phyloP scores from a whole-genome alignment of 2,113 vertebrate genomes.

The Microtus ochrogaster region DNA sequence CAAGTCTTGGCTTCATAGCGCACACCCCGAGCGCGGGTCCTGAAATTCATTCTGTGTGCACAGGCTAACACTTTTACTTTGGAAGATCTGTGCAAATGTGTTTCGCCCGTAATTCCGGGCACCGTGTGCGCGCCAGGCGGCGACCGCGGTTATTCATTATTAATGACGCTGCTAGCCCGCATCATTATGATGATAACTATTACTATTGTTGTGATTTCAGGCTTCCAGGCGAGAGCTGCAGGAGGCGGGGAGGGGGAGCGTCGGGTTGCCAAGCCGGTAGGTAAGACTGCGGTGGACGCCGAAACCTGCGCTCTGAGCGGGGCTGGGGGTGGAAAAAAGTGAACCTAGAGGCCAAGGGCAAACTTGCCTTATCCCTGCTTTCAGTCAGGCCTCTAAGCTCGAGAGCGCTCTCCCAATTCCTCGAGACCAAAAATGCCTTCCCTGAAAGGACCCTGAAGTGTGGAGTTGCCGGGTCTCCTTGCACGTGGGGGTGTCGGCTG shows the following conservation, averaged over 20 bases:
- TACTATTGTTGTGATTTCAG: slow-evolving; percentile 82
- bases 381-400: neutral
- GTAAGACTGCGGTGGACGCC: slow-evolving; percentile 5
- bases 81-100: slow-evolving; percentile 41
- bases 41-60: slow-evolving; percentile 53
- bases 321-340: slow-evolving; percentile 15
- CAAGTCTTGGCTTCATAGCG: neutral
- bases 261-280: neutral
- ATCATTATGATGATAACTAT: slow-evolving; percentile 81
- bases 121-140: slow-evolving; percentile 57
- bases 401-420: neutral
- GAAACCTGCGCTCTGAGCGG: neutral
- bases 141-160: slow-evolving; percentile 75
- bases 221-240: slow-evolving; percentile 57
- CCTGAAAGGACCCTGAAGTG: slow-evolving; percentile 56
- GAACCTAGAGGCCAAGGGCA: slow-evolving; percentile 44
- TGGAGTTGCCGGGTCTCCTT: neutral
- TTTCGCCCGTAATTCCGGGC: slow-evolving; percentile 54
- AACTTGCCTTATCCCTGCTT: slow-evolving; percentile 62
- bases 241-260: slow-evolving; percentile 53
- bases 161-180: slow-evolving; percentile 78
- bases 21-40: neutral
- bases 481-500: slow-evolving; percentile 2
- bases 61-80: slow-evolving; percentile 68
- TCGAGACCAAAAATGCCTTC: slow-evolving; percentile 49